A percentile compares a stretch with the other conserved stretches of the same genome.
Conservation (phyloP, 1,140 invertebrate genomes). For the Anastatus disparis region DNA sequence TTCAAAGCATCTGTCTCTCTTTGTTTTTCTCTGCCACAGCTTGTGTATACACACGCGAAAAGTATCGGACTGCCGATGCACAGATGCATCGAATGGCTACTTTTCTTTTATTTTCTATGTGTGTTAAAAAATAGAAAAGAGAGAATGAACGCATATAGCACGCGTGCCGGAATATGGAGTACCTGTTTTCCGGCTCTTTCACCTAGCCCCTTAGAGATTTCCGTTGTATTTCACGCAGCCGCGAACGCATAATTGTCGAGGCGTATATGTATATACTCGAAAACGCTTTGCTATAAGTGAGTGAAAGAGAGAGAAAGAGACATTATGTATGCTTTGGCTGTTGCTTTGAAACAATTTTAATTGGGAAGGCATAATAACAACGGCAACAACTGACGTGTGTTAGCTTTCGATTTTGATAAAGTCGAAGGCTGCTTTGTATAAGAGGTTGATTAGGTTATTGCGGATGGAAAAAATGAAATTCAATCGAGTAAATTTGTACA, state of each 20-base stretch:
- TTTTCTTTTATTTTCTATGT: too few relatives aligned
- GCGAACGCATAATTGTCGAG: too few relatives aligned
- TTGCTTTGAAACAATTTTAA: constrained; percentile 24
- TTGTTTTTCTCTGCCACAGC: neutral
- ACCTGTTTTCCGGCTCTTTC: constrained; percentile 26
- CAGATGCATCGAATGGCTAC: too few relatives aligned
- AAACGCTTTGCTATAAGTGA: neutral
- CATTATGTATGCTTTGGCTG: too few relatives aligned
- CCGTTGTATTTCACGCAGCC: neutral
- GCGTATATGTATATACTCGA: constrained; percentile 12
- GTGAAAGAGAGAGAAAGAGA: too few relatives aligned
- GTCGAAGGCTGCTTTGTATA: neutral
- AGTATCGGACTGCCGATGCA: too few relatives aligned
- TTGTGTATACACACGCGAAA: too few relatives aligned
- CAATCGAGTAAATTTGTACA: neutral
- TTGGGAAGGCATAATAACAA: constrained; percentile 26
- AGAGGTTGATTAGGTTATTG: neutral
- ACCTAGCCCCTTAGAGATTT: constrained; percentile 5
- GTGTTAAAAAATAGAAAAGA: too few relatives aligned
- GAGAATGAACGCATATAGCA: too few relatives aligned
- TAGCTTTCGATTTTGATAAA: neutral
- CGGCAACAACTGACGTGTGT: constrained; percentile 17
- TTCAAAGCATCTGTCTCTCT: constrained; percentile 16
- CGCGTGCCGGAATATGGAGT: neutral
- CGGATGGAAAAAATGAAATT: neutral